These are phyloP conservation scores for Cinclus mexicanus DNA, from an alignment of 2,113 vertebrate species.

Conservation along the genomic window DNA sequence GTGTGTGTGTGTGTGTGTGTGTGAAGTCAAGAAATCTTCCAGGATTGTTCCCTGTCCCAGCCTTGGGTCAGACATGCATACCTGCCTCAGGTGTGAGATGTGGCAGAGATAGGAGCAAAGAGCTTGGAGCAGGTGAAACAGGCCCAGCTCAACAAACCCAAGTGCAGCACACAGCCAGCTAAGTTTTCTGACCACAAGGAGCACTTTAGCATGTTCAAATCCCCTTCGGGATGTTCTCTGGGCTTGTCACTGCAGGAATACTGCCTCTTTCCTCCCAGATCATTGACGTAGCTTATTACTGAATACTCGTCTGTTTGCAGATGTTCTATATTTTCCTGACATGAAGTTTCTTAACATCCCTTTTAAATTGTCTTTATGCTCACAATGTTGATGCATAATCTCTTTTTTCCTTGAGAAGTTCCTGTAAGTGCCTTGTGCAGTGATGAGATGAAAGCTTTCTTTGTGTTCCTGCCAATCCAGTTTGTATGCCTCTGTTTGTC, in stretches of 20 bases:
- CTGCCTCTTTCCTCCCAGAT: not conserved
- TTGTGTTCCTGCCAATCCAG: slow-evolving; percentile 69
- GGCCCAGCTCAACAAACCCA: not conserved
- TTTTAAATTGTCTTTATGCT: slow-evolving; percentile 72
- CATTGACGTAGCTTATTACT: slow-evolving; percentile 39
- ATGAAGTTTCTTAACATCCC: slow-evolving; percentile 71
- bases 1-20: no score
- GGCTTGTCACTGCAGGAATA: slow-evolving; percentile 32
- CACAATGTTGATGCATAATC: slow-evolving; percentile 67
- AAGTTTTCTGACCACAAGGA: not conserved
- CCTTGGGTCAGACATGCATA: not conserved
- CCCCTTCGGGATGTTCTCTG: not conserved
- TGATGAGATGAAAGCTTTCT: slow-evolving; percentile 64
- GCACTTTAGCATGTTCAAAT: not conserved
- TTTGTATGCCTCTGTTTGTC: slow-evolving; percentile 63
- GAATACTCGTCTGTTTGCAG: slow-evolving; percentile 51
- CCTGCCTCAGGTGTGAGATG: not conserved
- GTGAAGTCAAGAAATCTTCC: not conserved
- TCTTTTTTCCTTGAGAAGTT: slow-evolving; percentile 64
- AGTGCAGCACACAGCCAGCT: not conserved
- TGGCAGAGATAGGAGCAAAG: not conserved
- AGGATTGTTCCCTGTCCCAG: not conserved
- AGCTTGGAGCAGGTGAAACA: not conserved
- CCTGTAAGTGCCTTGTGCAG: slow-evolving; percentile 57
- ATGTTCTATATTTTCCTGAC: slow-evolving; percentile 71